Percentiles rank a stretch among this genome's conserved stretches.
phyloP scores from a whole-genome alignment of 2,113 vertebrate genomes.

The Illadopsis cleaveri region DNA sequence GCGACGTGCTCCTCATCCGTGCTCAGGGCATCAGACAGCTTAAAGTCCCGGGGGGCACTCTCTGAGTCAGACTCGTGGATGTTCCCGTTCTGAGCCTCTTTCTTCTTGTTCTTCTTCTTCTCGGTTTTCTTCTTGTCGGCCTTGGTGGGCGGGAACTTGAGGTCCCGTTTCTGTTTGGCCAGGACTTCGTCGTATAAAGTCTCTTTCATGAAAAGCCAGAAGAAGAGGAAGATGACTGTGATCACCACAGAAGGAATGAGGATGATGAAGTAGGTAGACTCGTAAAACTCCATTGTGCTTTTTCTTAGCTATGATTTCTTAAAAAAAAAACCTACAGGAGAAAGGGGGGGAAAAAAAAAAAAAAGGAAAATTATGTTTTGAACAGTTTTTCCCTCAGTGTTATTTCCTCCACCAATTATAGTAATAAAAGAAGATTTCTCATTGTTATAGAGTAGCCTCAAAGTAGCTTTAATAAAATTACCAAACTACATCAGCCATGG shows the following conservation, averaged over 20 bases:
- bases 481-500: neutral
- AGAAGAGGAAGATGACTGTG: constrained; percentile 94
- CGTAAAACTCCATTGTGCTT: constrained; percentile 93
- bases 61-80: constrained; percentile 92
- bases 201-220: constrained; percentile 99
- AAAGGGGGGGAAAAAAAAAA: neutral
- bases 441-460: neutral
- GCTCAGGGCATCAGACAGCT: constrained; percentile 77
- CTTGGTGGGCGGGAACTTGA: constrained; percentile 83
- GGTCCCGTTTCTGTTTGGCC: constrained; percentile 91
- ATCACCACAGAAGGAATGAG: constrained; percentile 93
- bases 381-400: neutral
- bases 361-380: neutral
- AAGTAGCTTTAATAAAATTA: neutral
- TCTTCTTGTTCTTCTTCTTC: constrained; percentile 98
- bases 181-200: constrained; percentile 96
- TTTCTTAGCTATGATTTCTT: constrained; percentile 3
- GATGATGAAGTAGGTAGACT: constrained; percentile 94
- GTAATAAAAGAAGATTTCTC: neutral
- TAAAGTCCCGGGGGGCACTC: constrained; percentile 80
- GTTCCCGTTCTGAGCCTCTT: constrained; percentile 83
- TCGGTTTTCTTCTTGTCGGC: constrained; percentile 92
- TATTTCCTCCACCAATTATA: neutral
- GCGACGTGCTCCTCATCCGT: constrained; percentile 77
- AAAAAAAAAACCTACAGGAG: neutral